Evolutionary conservation across 2,113 vertebrate species (phyloP).

Genomic region (Galemys pyrenaicus): DNA sequence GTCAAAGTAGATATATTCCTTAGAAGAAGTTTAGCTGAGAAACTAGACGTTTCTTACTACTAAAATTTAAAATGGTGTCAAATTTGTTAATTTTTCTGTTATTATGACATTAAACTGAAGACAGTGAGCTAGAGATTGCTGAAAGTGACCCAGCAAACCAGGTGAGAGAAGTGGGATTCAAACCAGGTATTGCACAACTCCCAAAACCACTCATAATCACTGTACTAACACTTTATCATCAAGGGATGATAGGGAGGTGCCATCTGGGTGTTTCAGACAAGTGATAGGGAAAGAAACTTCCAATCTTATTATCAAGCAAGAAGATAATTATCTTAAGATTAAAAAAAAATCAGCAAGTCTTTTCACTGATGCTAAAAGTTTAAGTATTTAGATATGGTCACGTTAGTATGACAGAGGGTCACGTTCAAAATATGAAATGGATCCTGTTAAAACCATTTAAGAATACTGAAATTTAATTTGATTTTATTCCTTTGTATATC

Average conservation of each 20-base stretch:
- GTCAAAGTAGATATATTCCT: background rate
- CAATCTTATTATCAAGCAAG: background rate
- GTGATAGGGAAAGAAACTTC: background rate
- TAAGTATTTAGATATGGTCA: background rate
- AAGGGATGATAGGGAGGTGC: background rate
- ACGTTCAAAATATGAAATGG: background rate
- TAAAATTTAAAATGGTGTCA: background rate
- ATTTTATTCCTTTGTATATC: background rate
- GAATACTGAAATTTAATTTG: background rate
- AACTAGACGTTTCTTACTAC: background rate
- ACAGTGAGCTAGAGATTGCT: background rate
- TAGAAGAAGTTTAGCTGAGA: background rate
- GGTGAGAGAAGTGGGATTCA: background rate
- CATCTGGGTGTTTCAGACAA: background rate
- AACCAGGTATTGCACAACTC: background rate
- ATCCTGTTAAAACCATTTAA: background rate
- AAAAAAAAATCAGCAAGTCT: background rate
- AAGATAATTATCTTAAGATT: background rate
- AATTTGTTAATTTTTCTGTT: background rate
- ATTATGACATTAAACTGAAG: background rate
- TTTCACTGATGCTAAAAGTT: background rate
- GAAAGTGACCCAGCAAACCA: background rate
- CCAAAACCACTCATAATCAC: background rate
- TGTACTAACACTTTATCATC: background rate
- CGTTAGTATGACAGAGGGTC: background rate